Evolutionary conservation across 2,888 invertebrate species (phyloP).

Genomic region (Cantharis lateralis): DNA sequence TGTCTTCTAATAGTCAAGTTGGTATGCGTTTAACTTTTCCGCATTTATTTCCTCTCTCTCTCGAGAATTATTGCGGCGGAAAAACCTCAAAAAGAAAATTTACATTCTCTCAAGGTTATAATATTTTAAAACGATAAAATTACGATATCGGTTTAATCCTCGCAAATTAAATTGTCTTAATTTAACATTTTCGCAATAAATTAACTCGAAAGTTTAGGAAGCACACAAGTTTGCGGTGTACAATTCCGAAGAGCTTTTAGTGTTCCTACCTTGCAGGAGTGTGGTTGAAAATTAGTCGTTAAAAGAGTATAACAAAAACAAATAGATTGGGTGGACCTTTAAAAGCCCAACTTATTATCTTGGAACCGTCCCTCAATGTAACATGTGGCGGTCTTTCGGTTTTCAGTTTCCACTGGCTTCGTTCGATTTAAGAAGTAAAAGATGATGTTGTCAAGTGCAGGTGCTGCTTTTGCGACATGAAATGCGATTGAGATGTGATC

Average conservation of each 20-base stretch:
- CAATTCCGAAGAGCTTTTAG: conserved; percentile 1
- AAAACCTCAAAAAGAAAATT: background rate
- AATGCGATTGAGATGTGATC: conserved; percentile 47
- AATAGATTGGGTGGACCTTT: conserved; percentile 19
- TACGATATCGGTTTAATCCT: background rate
- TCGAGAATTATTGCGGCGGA: background rate
- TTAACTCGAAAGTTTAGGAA: conserved; percentile 23
- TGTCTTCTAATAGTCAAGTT: background rate
- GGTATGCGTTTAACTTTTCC: background rate
- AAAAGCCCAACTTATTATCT: conserved; percentile 16
- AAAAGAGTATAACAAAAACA: conserved; percentile 4
- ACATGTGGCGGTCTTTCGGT: conserved; percentile 38
- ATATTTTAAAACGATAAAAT: background rate
- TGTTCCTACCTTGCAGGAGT: background rate
- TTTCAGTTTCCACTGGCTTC: conserved; percentile 32
- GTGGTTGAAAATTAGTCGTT: background rate
- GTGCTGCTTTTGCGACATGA: conserved; percentile 44
- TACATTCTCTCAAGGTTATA: background rate
- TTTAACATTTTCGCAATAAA: background rate
- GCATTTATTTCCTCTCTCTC: background rate
- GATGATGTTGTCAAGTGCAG: conserved; percentile 50
- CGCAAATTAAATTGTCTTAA: background rate
- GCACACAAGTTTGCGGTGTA: conserved; percentile 24
- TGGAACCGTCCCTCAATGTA: conserved; percentile 26
- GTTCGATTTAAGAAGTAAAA: conserved; percentile 44